Evolutionary conservation across 2,113 vertebrate genomes (phyloP).

Genomic region (Pseudolaguvia tuberculata): DNA sequence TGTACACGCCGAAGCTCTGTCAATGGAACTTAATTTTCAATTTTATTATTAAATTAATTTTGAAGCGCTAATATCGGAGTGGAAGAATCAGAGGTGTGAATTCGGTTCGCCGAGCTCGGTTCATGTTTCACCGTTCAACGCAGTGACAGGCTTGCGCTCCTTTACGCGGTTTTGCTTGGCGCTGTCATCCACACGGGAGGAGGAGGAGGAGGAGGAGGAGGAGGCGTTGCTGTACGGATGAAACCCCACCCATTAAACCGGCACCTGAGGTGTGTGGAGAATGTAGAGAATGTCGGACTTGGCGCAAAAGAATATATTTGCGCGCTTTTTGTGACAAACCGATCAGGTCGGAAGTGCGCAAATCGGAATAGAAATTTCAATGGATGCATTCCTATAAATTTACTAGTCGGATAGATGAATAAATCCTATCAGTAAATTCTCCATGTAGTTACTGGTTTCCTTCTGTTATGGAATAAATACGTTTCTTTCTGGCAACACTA

Average conservation of each 20-base stretch:
- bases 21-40: not conserved
- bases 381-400: no score
- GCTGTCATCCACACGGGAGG: conserved; percentile 39
- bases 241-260: conserved; percentile 40
- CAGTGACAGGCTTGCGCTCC: conserved; percentile 58
- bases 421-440: not conserved
- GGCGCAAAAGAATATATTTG: not conserved
- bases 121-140: conserved; percentile 59
- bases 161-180: conserved; percentile 44
- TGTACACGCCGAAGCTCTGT: not conserved
- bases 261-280: conserved; percentile 33
- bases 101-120: conserved; percentile 45
- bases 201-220: conserved; percentile 56
- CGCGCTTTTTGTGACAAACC: not conserved
- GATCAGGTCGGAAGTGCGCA: not conserved
- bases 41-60: not conserved
- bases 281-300: not conserved
- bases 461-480: no score
- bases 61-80: conserved; percentile 39
- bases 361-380: not conserved
- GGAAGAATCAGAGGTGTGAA: conserved; percentile 43
- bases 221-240: conserved; percentile 41
- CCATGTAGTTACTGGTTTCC: no score
- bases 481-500: no score
- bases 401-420: not conserved